phyloP scores from a whole-genome alignment of 1,140 invertebrate genomes.

The Leptestheria dahalacensis region DNA sequence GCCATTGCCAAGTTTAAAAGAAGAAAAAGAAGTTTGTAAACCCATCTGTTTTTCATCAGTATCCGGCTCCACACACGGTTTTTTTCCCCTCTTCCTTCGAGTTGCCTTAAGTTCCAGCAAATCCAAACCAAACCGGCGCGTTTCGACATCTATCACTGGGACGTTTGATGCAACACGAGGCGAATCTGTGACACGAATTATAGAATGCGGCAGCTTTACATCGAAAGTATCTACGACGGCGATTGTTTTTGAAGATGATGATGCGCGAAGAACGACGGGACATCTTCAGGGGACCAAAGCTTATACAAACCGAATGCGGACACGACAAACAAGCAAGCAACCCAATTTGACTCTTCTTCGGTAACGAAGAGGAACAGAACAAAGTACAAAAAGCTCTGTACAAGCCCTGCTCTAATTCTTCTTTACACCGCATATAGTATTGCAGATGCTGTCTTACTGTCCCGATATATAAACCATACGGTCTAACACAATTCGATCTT shows the following conservation, averaged over 20 bases:
- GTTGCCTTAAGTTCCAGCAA: too few species aligned
- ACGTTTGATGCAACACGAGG: too few species aligned
- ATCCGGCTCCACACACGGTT: conserved; percentile 3
- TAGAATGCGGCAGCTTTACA: not conserved
- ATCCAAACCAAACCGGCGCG: conserved; percentile 1
- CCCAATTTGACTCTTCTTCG: not conserved
- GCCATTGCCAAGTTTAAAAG: conserved; percentile 13
- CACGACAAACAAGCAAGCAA: not conserved
- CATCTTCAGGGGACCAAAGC: not conserved
- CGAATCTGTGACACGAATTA: too few species aligned
- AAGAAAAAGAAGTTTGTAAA: too few species aligned
- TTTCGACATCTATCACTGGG: too few species aligned
- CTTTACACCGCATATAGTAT: not conserved
- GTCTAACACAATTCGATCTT: too few species aligned
- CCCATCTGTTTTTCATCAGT: too few species aligned
- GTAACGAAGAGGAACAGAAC: not conserved
- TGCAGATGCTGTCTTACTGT: too few species aligned
- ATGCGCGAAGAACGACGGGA: not conserved
- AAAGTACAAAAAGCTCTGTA: not conserved
- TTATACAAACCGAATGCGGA: not conserved
- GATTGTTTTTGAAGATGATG: not conserved
- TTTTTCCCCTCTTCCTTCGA: too few species aligned
- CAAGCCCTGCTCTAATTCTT: too few species aligned
- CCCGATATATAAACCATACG: too few species aligned
- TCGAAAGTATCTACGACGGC: too few species aligned